A percentile compares a stretch with the other conserved stretches of the same genome.
These are phyloP conservation scores for Thymallus thymallus DNA, from an alignment of 2,113 vertebrate genomes.

Conservation along the genomic window DNA sequence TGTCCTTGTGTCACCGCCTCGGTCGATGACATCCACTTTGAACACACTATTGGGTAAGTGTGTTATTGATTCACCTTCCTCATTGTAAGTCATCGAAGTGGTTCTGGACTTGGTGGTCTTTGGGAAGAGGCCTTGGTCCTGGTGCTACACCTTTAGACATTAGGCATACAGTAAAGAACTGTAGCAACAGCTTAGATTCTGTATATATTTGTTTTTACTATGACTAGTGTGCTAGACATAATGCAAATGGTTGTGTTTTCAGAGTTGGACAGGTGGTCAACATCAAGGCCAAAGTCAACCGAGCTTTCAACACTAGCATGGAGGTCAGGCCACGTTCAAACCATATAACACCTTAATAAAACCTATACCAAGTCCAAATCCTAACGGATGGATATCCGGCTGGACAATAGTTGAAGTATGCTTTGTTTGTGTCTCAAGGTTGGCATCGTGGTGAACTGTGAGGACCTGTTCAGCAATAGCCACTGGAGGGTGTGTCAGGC, in stretches of 20 bases:
- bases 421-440: conserved; percentile 65
- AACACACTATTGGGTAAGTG: conserved; percentile 89
- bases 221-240: not conserved
- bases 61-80: not conserved
- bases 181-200: too few species aligned
- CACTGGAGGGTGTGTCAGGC: conserved; percentile 87
- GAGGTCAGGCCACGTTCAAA: conserved; percentile 70
- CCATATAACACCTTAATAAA: not conserved
- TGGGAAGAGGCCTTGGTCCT: too few species aligned
- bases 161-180: not conserved
- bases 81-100: too few species aligned
- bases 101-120: too few species aligned
- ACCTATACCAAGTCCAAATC: not conserved
- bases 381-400: not conserved
- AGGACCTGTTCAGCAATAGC: conserved; percentile 82
- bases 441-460: conserved; percentile 82
- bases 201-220: too few species aligned
- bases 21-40: conserved; percentile 94
- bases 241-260: conserved; percentile 12
- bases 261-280: conserved; percentile 86
- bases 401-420: not conserved
- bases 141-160: not conserved
- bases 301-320: conserved; percentile 89
- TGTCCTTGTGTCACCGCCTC: conserved; percentile 91
- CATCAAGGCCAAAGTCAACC: conserved; percentile 85